Base-by-base conservation (phyloP, 2,113 vertebrate genomes). In the Murina feae region DNA sequence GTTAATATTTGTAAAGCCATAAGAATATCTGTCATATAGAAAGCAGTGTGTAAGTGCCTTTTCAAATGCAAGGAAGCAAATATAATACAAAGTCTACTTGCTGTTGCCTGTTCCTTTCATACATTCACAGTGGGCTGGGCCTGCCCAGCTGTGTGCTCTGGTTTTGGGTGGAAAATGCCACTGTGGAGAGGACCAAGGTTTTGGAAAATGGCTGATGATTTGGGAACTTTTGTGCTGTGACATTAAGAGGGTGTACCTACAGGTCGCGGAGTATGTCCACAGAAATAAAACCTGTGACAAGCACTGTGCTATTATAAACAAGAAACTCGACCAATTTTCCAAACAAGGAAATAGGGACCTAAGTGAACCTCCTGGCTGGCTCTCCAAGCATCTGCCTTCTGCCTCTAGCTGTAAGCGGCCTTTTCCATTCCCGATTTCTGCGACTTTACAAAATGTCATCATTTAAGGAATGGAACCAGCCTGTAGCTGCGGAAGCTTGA, bases 361-460 rank as follows among this genome's bases (percentile, higher is more conserved):
- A 16, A 20, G 10, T 60, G 28, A 32, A 20, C 16, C 32, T 30
- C 44, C 42, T 9, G 23, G 18, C 72, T 51, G 58, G n/a, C 13
- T 88, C 20, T 74, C 79, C 58, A 23, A 76, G 37, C 30, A 2
- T 16, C 47, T 47, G 78, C 16, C 55, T 94, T 60, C 10, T 37
- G 68, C 30, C 49, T 30, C 53, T 23, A 30, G 49, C 68, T 72
- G 0, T 5, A 35, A 80, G 69, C 93, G n/a, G 60, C 18, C 76
- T 84, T 78, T 95, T 35, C 83, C 71, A 7, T 55, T 95, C 63
- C 88, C 18, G 20, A 88, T 76, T 89, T 87, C 94, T 58, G 69
- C 39, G 65, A 74, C 84, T 94, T 95, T 93, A 95, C 88, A 94
- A 75, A 92, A 96, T 94, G 90, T 83, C 92, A 94, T 69, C 71